phyloP scores from a whole-genome alignment of 2,888 invertebrate species.

The Drosophila kuntzei region DNA sequence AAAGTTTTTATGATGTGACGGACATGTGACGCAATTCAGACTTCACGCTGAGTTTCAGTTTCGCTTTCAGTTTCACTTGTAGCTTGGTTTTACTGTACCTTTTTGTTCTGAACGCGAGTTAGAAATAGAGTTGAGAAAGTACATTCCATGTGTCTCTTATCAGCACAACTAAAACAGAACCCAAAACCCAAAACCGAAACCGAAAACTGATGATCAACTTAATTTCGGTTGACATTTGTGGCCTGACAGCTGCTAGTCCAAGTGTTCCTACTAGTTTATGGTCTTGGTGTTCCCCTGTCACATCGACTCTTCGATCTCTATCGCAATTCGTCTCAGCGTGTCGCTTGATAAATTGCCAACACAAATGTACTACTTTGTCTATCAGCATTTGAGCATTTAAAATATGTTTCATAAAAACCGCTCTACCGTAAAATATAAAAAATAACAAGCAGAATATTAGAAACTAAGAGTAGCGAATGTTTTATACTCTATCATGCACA shows the following conservation, averaged over 20 bases:
- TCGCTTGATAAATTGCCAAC: conserved; percentile 48
- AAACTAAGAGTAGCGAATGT: not conserved
- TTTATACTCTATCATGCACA: conserved; percentile 18
- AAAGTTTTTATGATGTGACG: conserved; percentile 68
- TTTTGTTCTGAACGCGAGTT: conserved; percentile 2
- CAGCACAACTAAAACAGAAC: conserved; percentile 24
- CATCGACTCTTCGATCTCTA: conserved; percentile 39
- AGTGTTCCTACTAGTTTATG: conserved; percentile 39
- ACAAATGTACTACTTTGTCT: conserved; percentile 15
- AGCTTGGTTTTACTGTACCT: conserved; percentile 17
- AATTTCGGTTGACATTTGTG: conserved; percentile 45
- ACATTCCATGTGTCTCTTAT: conserved; percentile 42
- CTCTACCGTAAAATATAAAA: conserved; percentile 40
- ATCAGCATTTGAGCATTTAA: conserved; percentile 24
- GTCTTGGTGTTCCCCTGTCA: conserved; percentile 8
- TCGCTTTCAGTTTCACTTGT: conserved; percentile 63
- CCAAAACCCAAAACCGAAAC: conserved; percentile 13
- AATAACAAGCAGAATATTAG: not conserved
- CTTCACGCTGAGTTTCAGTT: conserved; percentile 36
- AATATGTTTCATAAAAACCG: conserved; percentile 41
- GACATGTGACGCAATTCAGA: conserved; percentile 29
- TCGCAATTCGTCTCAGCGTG: conserved; percentile 36
- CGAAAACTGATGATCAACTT: conserved; percentile 47
- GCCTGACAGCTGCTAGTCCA: conserved; percentile 45
- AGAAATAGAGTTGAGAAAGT: not conserved